Evolutionary conservation across 1,140 invertebrate genomes (phyloP).

Genomic region (Neodiprion pinetum): DNA sequence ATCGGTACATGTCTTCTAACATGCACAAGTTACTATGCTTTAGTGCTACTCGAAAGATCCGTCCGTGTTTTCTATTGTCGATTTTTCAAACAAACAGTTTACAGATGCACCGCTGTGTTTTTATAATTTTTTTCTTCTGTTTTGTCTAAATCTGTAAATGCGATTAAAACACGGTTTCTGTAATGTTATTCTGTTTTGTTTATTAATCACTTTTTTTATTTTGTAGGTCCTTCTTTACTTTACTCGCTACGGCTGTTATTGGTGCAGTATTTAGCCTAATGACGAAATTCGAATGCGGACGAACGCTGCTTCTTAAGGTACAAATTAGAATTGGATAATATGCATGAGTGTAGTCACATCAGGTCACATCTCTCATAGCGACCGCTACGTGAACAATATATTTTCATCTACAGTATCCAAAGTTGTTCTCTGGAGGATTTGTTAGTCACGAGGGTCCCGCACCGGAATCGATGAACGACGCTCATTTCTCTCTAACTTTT

Average conservation of each 20-base stretch:
- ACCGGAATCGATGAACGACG: slow-evolving; percentile 68
- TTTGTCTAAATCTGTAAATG: not conserved
- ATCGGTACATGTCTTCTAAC: no score
- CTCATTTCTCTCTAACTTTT: slow-evolving; percentile 73
- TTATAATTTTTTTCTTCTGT: no score
- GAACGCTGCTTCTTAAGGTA: slow-evolving; percentile 72
- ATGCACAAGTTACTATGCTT: no score
- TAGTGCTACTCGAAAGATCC: not conserved
- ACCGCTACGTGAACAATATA: slow-evolving; percentile 14
- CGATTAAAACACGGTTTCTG: slow-evolving; percentile 21
- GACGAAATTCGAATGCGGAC: slow-evolving; percentile 69
- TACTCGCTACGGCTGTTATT: slow-evolving; percentile 64
- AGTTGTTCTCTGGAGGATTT: slow-evolving; percentile 75
- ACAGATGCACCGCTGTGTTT: no score
- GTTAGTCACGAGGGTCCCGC: slow-evolving; percentile 73
- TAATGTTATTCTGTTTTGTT: not conserved
- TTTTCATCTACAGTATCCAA: slow-evolving; percentile 68
- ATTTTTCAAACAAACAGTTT: not conserved
- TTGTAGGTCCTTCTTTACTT: slow-evolving; percentile 52
- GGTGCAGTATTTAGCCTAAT: slow-evolving; percentile 71
- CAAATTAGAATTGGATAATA: slow-evolving; percentile 29
- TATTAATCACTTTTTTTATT: slow-evolving; percentile 17
- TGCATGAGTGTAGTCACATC: not conserved
- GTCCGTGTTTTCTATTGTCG: not conserved
- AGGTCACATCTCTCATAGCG: slow-evolving; percentile 9